Percentiles rank a stretch among this genome's conserved stretches.
phyloP scores from a whole-genome alignment of 2,888 invertebrate species.

The Synanthedon formicaeformis region DNA sequence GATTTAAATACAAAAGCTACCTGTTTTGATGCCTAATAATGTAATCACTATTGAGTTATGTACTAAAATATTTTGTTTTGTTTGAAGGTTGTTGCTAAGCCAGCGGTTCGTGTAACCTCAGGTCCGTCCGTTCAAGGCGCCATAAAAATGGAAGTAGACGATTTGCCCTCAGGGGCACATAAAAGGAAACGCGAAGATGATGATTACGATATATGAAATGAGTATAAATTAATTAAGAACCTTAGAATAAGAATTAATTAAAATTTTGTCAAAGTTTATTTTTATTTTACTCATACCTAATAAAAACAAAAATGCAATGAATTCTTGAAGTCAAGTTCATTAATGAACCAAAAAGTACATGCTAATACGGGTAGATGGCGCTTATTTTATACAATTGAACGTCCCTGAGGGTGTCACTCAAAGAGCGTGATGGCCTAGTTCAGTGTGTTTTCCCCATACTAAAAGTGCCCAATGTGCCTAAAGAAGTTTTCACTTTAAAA shows the following conservation, averaged over 20 bases:
- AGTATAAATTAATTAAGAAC: neutral
- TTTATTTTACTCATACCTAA: too few species aligned
- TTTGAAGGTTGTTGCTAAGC: constrained; percentile 52
- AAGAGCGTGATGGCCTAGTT: too few species aligned
- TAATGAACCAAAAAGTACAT: too few species aligned
- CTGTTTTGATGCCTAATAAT: neutral
- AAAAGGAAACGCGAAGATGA: constrained; percentile 80
- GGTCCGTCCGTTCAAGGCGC: constrained; percentile 45
- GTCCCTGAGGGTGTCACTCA: too few species aligned
- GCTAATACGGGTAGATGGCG: too few species aligned
- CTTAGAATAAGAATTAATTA: neutral
- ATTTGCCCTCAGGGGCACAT: constrained; percentile 63
- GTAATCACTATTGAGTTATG: neutral
- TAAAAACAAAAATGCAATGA: too few species aligned
- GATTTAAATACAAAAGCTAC: neutral
- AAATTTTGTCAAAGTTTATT: neutral
- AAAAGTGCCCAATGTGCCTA: too few species aligned
- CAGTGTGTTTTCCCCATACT: too few species aligned
- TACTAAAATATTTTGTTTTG: neutral
- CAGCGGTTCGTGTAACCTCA: constrained; percentile 53
- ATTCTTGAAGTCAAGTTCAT: too few species aligned
- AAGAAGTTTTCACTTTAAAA: too few species aligned
- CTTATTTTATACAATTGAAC: too few species aligned
- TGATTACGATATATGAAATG: constrained; percentile 50
- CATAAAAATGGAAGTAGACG: constrained; percentile 73